A percentile compares a stretch with the other conserved stretches of the same genome.
These are phyloP conservation scores for Sinella curviseta DNA, from an alignment of 1,140 invertebrate genomes.

Conservation along the genomic window DNA sequence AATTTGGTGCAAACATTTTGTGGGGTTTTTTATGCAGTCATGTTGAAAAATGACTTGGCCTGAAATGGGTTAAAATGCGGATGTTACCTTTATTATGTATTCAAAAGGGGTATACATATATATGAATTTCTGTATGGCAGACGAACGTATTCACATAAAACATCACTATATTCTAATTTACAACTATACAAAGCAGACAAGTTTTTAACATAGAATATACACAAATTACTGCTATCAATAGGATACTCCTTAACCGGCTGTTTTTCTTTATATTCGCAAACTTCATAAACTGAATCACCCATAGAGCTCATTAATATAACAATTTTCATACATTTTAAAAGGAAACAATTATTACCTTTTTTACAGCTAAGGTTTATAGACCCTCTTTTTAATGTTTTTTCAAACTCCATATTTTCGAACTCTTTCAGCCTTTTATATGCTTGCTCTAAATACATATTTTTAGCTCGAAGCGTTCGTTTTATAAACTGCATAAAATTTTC, in stretches of 20 bases:
- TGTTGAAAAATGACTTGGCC: too few species aligned
- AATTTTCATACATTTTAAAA: neutral
- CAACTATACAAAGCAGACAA: neutral
- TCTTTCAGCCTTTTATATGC: neutral
- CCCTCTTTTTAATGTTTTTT: neutral
- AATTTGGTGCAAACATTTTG: neutral
- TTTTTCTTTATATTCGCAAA: neutral
- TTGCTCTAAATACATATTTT: neutral
- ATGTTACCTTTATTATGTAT: neutral
- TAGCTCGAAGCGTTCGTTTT: neutral
- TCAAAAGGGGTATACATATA: conserved; percentile 6
- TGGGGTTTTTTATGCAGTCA: too few species aligned
- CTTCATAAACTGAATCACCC: neutral
- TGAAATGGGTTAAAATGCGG: neutral
- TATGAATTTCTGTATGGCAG: neutral
- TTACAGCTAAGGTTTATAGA: neutral
- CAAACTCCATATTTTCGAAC: neutral
- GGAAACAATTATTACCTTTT: neutral
- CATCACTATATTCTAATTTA: neutral
- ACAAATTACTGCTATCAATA: neutral
- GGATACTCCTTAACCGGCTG: neutral
- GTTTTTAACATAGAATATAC: neutral
- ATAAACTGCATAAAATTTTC: conserved; percentile 17
- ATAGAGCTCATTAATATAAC: neutral
- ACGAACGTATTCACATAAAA: neutral